phyloP scores from a whole-genome alignment of 2,797 vertebrate species.

The Enteromius thamalakanensis region DNA sequence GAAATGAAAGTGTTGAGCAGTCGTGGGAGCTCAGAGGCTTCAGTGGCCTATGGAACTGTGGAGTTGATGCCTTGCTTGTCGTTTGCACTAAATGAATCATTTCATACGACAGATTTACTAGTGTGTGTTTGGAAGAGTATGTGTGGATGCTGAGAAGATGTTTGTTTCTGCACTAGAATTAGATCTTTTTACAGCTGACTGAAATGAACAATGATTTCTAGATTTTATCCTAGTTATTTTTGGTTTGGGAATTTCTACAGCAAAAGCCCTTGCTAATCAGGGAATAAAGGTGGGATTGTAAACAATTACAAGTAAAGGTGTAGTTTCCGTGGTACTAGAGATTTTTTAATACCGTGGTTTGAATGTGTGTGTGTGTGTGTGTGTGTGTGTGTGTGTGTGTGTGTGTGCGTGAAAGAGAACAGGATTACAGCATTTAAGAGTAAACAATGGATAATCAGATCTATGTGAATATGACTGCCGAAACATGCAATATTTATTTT shows the following conservation, averaged over 20 bases:
- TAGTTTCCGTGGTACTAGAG: not conserved
- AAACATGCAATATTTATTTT: conserved; percentile 31
- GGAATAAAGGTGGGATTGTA: conserved; percentile 22
- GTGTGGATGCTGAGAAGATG: conserved; percentile 60
- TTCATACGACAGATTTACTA: conserved; percentile 67
- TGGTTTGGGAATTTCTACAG: not conserved
- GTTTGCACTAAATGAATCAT: conserved; percentile 79
- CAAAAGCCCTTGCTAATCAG: conserved; percentile 36
- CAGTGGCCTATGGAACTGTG: conserved; percentile 39
- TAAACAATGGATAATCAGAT: not conserved
- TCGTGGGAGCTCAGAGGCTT: conserved; percentile 55
- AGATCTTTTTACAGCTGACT: not conserved
- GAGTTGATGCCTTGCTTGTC: conserved; percentile 73
- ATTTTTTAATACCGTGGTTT: conserved; percentile 8
- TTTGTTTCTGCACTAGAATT: not conserved
- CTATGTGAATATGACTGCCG: not conserved
- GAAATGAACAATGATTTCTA: not conserved
- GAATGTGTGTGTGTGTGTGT: not conserved
- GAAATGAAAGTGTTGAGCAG: conserved; percentile 65
- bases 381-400: not conserved
- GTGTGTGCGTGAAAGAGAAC: not conserved
- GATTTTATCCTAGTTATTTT: conserved; percentile 22
- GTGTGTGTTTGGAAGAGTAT: conserved; percentile 49
- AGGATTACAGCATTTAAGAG: not conserved
- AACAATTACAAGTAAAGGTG: not conserved